A percentile compares a stretch with the other conserved stretches of the same genome.
Evolutionary conservation across 2,888 invertebrate genomes (phyloP).

Genomic region (Ashinkailepas kermadecensis): DNA sequence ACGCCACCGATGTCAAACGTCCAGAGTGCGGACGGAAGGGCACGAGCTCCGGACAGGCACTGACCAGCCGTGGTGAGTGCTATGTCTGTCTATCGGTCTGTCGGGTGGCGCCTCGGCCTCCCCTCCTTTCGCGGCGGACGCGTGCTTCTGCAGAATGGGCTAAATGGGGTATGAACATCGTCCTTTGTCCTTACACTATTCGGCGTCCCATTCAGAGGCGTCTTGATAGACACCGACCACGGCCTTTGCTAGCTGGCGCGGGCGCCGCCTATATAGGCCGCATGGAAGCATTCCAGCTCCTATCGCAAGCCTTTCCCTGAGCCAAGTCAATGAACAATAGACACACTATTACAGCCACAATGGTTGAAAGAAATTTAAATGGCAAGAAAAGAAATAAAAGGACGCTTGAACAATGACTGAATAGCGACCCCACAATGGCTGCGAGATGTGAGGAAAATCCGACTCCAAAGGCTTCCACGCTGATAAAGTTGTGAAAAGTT

Average conservation of each 20-base stretch:
- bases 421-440: constrained; percentile 4
- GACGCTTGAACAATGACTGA: constrained; percentile 22
- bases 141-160: not conserved
- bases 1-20: too few relatives aligned
- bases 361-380: constrained; percentile 23
- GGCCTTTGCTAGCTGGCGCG: not conserved
- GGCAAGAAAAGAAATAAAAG: constrained; percentile 21
- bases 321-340: constrained; percentile 20
- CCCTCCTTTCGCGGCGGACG: not conserved
- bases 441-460: constrained; percentile 19
- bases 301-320: not conserved
- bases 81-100: not conserved
- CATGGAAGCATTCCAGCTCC: not conserved
- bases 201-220: not conserved
- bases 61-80: not conserved
- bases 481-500: constrained; percentile 17
- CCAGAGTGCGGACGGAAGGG: too few relatives aligned
- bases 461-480: not conserved
- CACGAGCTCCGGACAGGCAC: too few relatives aligned
- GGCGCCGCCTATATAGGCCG: not conserved
- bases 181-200: constrained; percentile 19
- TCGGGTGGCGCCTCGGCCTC: not conserved
- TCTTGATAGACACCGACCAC: not conserved
- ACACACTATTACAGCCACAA: constrained; percentile 22
- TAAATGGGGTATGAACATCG: constrained; percentile 22